Conservation (phyloP, 2,113 vertebrate species). For the Aldabrachelys gigantea region DNA sequence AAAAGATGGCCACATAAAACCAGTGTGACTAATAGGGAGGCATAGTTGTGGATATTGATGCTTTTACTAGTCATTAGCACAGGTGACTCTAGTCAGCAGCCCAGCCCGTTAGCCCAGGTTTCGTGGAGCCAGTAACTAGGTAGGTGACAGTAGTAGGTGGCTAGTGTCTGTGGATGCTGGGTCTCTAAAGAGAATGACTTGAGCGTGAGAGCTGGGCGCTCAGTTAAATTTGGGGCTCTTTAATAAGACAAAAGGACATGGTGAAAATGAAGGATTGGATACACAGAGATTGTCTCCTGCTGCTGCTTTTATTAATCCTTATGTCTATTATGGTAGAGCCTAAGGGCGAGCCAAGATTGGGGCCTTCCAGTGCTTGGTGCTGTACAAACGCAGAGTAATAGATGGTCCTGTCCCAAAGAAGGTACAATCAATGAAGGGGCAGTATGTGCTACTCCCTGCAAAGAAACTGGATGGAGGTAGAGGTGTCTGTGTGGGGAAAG, state of each 20-base stretch:
- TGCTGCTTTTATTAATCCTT: too few species aligned
- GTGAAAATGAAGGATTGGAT: too few species aligned
- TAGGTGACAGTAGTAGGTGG: not conserved
- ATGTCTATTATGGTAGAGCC: too few species aligned
- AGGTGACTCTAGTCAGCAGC: not conserved
- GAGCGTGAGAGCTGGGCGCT: not conserved
- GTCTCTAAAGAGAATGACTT: not conserved
- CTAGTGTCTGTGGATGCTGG: not conserved
- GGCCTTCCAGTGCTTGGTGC: not conserved
- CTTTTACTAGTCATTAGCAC: not conserved
- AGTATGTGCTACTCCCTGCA: rapidly evolving
- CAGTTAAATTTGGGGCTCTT: not conserved
- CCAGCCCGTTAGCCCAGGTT: not conserved
- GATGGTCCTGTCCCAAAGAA: not conserved
- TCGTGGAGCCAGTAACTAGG: not conserved
- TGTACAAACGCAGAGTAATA: not conserved
- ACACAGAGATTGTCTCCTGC: too few species aligned
- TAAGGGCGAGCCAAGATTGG: too few species aligned
- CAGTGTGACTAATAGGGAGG: not conserved
- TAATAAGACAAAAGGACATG: not conserved
- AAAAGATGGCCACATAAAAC: not conserved
- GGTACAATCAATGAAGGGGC: not conserved
- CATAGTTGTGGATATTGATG: not conserved
- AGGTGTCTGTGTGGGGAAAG: too few species aligned
- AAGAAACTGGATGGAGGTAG: not conserved